Conservation (phyloP, 1,140 invertebrate genomes). For the Cepaea nemoralis region DNA sequence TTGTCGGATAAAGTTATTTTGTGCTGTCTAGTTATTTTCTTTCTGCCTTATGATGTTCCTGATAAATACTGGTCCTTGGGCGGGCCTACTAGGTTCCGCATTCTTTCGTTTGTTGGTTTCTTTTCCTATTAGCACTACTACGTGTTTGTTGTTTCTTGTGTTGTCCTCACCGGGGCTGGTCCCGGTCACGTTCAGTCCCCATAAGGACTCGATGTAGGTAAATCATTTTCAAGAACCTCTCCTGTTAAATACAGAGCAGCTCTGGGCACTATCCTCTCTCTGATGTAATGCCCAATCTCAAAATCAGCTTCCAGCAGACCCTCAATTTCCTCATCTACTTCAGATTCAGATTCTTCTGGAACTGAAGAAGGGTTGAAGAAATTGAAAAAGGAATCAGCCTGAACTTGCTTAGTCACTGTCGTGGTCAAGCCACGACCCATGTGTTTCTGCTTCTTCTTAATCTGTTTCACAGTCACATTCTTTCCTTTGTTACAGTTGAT, state of each 20-base stretch:
- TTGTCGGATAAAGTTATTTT: no score
- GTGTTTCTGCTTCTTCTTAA: constrained; percentile 99
- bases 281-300: constrained; percentile 97
- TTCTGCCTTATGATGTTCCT: no score
- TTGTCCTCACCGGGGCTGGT: no score
- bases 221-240: constrained; percentile 70
- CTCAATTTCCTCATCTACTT: constrained; percentile 82
- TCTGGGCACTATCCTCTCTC: constrained; percentile 91
- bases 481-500: constrained; percentile 97
- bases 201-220: no score
- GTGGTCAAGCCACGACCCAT: constrained; percentile 92
- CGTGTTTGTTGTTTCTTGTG: no score
- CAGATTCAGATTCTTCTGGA: no score
- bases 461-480: constrained; percentile 95
- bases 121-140: no score
- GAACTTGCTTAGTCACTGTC: constrained; percentile 93
- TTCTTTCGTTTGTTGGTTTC: no score
- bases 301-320: constrained; percentile 90
- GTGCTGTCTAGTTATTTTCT: no score
- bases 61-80: no score
- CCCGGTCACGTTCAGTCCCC: no score
- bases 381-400: constrained; percentile 93
- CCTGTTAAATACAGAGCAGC: constrained; percentile 95
- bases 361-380: constrained; percentile 92
- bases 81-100: no score